Conservation (phyloP, 2,797 vertebrate species). For the Anguilla marmorata region DNA sequence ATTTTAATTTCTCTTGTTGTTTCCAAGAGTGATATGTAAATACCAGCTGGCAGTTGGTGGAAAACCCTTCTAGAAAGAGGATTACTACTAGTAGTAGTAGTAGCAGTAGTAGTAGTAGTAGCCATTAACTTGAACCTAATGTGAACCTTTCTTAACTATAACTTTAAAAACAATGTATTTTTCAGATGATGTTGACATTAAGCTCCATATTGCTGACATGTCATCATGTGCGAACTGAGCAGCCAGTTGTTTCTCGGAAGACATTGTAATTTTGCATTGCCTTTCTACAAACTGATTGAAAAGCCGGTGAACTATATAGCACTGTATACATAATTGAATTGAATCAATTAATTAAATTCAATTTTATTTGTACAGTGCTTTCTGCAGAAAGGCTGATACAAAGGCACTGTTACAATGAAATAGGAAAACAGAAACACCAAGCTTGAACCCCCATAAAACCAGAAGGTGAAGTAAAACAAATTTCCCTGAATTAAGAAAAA, state of each 20-base stretch:
- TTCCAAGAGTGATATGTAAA: slow-evolving; percentile 11
- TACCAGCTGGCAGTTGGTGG: slow-evolving; percentile 6
- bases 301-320: neutral
- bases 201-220: neutral
- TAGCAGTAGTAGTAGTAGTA: neutral
- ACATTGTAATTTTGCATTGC: neutral
- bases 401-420: too few relatives aligned
- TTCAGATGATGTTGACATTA: neutral
- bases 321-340: neutral
- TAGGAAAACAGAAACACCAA: too few relatives aligned
- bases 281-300: neutral
- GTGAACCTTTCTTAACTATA: neutral
- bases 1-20: slow-evolving; percentile 18
- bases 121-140: neutral
- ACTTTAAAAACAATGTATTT: neutral
- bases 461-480: too few relatives aligned
- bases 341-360: too few relatives aligned
- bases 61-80: neutral
- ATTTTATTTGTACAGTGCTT: too few relatives aligned
- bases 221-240: neutral
- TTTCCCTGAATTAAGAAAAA: too few relatives aligned
- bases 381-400: too few relatives aligned
- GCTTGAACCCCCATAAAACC: too few relatives aligned
- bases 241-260: neutral
- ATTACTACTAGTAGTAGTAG: neutral